Base-by-base conservation (phyloP, 1,140 invertebrate species). In the Achroia grisella region DNA sequence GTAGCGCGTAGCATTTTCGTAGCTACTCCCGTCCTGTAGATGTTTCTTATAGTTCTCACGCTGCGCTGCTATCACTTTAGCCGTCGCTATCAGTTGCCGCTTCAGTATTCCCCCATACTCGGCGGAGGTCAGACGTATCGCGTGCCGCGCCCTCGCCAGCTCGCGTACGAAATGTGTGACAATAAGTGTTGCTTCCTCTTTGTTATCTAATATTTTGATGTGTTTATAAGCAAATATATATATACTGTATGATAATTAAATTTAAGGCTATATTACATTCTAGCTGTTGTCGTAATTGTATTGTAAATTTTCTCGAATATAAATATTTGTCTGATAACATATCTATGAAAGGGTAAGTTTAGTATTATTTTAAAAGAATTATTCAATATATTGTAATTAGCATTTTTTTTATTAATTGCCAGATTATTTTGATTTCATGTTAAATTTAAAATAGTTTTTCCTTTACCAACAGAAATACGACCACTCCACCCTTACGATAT, bases 111-210 rank as follows among this genome's bases (percentile, higher is more conserved):
- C 51, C 53, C 57, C 52, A 66, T 56, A 59, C 75, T 52, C 58
- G 42, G 31, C 50, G 31, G 44, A 57, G 60, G 46, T 33, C 51
- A 60, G 73, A 64, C 58, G 75, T 72, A 58, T 65, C 46, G 62
- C 52, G 51, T 60, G 48, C 47, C 50, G 63, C 60, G 35, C 31
- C 45, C 41, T 62, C 60, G 27, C 39, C 42, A 43, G 36, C 44
- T 59, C 65, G 75, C 67, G 69, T 70, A 78, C 72, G 77, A 57
- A 83, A 83, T 71, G 77, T 83, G 79, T 83, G 79, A 84, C 79
- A 84, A 84, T 84, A 84, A 84, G 66, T 81, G 72, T 79, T 79
- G 69, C 77, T 81, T 81, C 77, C 73, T 81, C 68, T 78, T 76
- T 72, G 60, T 75, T 74, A 69, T 70, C 50, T 73, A 66, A 59